These are phyloP conservation scores for Scaptodrosophila latifasciaeformis DNA, from an alignment of 2,888 invertebrate genomes.

Conservation along the genomic window DNA sequence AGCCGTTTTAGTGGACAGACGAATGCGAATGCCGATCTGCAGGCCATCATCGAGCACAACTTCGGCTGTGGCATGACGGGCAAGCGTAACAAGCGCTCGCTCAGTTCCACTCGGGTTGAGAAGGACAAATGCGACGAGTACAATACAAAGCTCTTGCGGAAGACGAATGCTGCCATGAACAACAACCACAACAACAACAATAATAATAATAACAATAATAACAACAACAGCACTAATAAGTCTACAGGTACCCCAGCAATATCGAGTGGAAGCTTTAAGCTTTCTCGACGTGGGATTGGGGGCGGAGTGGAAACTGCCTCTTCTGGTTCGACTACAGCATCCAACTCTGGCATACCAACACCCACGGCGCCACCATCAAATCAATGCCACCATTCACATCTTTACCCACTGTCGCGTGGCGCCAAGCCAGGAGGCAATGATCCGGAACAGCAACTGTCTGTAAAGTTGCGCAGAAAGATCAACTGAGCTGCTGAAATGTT, in stretches of 20 bases:
- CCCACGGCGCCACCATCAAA: constrained; percentile 64
- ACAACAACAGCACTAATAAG: constrained; percentile 22
- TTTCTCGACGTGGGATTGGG: constrained; percentile 50
- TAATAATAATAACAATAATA: constrained; percentile 29
- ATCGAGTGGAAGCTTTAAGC: constrained; percentile 42
- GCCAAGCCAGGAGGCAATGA: not conserved
- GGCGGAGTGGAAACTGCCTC: constrained; percentile 47
- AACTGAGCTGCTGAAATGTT: constrained; percentile 58
- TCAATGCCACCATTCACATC: constrained; percentile 12
- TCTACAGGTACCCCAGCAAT: constrained; percentile 20
- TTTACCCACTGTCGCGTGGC: not conserved
- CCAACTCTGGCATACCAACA: constrained; percentile 67
- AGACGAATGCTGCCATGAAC: constrained; percentile 46
- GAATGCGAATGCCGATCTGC: constrained; percentile 25
- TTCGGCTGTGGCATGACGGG: constrained; percentile 47
- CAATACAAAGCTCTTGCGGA: constrained; percentile 73
- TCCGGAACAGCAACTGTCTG: constrained; percentile 50
- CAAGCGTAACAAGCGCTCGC: constrained; percentile 75
- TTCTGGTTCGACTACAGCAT: constrained; percentile 52
- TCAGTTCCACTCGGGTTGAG: constrained; percentile 74
- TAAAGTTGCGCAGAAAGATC: constrained; percentile 74
- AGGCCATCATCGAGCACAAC: constrained; percentile 40
- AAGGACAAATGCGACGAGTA: constrained; percentile 75
- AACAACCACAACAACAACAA: constrained; percentile 31
- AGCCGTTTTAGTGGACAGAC: constrained; percentile 61